Percentiles rank a stretch among this genome's conserved stretches.
Conservation (phyloP, 2,113 vertebrate genomes). For the Apodemus sylvaticus region DNA sequence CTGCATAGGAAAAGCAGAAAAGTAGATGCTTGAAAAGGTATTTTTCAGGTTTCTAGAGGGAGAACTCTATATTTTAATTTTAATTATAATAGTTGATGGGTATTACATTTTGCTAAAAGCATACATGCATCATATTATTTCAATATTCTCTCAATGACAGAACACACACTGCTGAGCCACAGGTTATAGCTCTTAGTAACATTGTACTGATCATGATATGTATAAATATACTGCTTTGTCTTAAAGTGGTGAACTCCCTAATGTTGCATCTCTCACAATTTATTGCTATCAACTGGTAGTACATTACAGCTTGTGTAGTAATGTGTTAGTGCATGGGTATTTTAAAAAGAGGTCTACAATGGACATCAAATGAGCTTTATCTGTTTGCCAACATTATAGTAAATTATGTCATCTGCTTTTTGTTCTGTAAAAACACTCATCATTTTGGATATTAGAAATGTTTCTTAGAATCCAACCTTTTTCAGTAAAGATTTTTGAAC, state of each 20-base stretch:
- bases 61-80: neutral
- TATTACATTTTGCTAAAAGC: neutral
- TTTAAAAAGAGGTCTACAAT: neutral
- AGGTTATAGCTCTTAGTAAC: neutral
- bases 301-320: neutral
- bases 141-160: neutral
- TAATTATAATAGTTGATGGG: neutral
- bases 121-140: neutral
- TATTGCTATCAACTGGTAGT: too few relatives aligned
- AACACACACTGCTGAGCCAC: neutral
- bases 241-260: neutral
- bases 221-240: neutral
- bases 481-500: conserved; percentile 31
- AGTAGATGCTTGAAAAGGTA: neutral
- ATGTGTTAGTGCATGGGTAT: neutral
- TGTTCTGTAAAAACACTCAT: conserved; percentile 10
- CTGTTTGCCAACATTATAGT: conserved; percentile 1
- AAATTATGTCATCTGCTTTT: neutral
- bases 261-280: neutral
- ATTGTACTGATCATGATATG: neutral
- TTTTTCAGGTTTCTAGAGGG: neutral
- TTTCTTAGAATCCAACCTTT: neutral
- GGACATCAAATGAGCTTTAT: neutral
- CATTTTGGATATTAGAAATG: neutral
- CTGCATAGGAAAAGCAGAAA: neutral